phyloP scores from a whole-genome alignment of 2,888 invertebrate genomes.

The Drepanosiphum platanoidis region DNA sequence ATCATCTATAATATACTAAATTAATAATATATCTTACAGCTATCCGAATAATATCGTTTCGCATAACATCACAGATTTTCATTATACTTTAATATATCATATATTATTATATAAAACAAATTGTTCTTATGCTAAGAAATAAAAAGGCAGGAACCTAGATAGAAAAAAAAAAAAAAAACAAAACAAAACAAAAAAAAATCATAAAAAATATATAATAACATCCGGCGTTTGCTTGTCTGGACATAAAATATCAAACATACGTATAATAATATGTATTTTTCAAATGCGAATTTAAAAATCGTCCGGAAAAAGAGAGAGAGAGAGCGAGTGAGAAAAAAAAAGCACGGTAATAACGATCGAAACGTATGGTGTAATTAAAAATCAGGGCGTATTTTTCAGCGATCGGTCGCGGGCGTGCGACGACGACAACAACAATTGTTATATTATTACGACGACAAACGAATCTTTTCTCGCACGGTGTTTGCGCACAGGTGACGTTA shows the following conservation, averaged over 20 bases:
- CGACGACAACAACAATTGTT: no score
- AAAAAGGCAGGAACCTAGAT: background rate
- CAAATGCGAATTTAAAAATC: conserved; percentile 35
- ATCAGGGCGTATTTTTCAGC: background rate
- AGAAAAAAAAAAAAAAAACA: background rate
- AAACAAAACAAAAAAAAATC: background rate
- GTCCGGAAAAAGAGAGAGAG: no score
- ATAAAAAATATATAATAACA: conserved; percentile 30
- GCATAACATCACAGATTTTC: conserved; percentile 59
- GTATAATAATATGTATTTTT: no score
- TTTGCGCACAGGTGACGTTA: no score
- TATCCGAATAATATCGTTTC: conserved; percentile 57
- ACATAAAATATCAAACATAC: conserved; percentile 12
- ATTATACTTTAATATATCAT: conserved; percentile 51
- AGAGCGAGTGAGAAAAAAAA: conserved; percentile 1
- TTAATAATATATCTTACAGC: conserved; percentile 46
- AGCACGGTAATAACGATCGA: conserved; percentile 22
- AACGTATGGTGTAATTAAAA: conserved; percentile 28
- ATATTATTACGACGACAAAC: no score
- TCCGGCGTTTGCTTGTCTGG: background rate
- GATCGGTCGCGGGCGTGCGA: background rate
- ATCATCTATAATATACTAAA: conserved; percentile 54
- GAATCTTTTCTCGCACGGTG: no score
- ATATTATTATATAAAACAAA: conserved; percentile 57
- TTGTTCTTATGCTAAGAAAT: conserved; percentile 43